Conservation (phyloP, 2,888 invertebrate species). For the Cephus nigrinus region DNA sequence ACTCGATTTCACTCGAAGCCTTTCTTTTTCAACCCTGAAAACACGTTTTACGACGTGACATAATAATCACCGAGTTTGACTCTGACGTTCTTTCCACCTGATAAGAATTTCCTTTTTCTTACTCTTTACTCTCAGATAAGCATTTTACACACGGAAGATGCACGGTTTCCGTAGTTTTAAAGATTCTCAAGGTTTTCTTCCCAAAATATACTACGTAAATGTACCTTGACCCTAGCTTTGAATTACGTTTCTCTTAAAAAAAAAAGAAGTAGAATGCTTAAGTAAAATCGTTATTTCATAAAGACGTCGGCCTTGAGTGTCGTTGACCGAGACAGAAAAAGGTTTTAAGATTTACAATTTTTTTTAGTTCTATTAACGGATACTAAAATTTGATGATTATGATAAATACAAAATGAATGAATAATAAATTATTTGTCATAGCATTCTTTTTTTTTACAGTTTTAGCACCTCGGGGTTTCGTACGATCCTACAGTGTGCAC, state of each 20-base stretch:
- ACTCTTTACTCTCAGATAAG: not conserved
- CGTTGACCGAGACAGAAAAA: conserved; percentile 12
- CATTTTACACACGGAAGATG: not conserved
- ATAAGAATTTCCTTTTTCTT: not conserved
- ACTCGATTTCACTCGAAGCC: not conserved
- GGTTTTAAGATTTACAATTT: not conserved
- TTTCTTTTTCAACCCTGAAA: not conserved
- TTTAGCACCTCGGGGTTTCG: not conserved
- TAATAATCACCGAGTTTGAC: not conserved
- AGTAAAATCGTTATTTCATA: conserved; percentile 46
- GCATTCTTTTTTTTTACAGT: not conserved
- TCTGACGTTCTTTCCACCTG: not conserved
- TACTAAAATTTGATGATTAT: not conserved
- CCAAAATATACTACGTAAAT: not conserved
- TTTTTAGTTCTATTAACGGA: not conserved
- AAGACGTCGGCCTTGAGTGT: conserved; percentile 43
- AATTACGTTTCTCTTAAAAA: not conserved
- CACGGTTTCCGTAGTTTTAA: not conserved
- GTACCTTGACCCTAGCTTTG: not conserved
- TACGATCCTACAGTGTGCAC: not conserved
- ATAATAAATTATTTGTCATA: not conserved
- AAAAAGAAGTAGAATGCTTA: conserved; percentile 36
- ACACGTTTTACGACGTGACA: not conserved
- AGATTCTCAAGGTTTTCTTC: not conserved
- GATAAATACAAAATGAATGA: not conserved